These are phyloP conservation scores for Teinopalpus imperialis DNA, from an alignment of 2,888 invertebrate genomes.

Conservation along the genomic window DNA sequence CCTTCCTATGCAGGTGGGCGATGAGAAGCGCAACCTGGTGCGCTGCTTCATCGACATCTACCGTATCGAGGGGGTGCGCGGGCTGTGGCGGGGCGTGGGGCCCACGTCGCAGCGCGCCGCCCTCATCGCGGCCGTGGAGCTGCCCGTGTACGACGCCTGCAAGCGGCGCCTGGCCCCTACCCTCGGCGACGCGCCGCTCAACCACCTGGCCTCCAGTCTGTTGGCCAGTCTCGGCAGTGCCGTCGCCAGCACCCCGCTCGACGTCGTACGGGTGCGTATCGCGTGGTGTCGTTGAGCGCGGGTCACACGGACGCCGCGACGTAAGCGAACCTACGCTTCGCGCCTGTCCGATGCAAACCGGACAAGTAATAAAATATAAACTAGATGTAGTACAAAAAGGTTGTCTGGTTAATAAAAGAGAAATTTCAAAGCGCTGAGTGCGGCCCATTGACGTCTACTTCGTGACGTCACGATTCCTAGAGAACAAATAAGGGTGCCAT, in stretches of 20 bases:
- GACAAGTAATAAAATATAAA: too few relatives aligned
- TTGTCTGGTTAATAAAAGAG: too few relatives aligned
- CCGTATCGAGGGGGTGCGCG: constrained; percentile 90
- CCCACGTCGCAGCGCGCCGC: constrained; percentile 97
- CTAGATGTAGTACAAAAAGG: too few relatives aligned
- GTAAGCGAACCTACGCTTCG: too few relatives aligned
- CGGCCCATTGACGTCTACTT: too few relatives aligned
- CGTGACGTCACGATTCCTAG: too few relatives aligned
- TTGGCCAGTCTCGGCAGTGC: constrained; percentile 96
- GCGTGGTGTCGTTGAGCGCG: too few relatives aligned
- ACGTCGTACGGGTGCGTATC: constrained; percentile 92
- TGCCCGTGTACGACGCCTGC: constrained; percentile 95
- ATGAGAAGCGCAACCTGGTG: constrained; percentile 84
- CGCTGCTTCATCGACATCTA: constrained; percentile 93
- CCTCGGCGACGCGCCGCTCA: constrained; percentile 90
- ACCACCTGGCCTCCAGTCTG: constrained; percentile 95
- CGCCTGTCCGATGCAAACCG: too few relatives aligned
- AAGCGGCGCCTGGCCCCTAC: constrained; percentile 87
- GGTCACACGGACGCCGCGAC: too few relatives aligned
- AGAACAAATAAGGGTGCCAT: too few relatives aligned
- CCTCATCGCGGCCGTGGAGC: constrained; percentile 95
- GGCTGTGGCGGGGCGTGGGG: constrained; percentile 96
- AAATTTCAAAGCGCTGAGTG: too few relatives aligned
- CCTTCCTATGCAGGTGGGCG: constrained; percentile 69
- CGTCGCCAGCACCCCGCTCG: constrained; percentile 95